These are phyloP conservation scores for Megalonaias nervosa DNA, from an alignment of 1,140 invertebrate genomes.

Conservation along the genomic window DNA sequence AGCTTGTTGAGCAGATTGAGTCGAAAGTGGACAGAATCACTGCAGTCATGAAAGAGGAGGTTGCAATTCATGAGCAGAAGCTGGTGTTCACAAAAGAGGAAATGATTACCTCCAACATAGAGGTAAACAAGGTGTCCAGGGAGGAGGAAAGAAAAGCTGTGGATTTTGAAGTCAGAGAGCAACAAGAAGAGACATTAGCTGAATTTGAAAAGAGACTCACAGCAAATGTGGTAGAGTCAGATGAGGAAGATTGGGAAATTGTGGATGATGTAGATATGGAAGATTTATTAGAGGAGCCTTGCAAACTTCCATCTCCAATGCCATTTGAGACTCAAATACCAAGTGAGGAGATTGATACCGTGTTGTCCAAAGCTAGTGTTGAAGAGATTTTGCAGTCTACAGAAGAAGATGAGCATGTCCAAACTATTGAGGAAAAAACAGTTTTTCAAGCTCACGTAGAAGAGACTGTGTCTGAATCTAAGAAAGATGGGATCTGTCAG, in stretches of 20 bases:
- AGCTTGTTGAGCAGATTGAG: conserved; percentile 51
- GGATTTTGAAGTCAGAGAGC: not conserved
- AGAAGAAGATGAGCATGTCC: conserved; percentile 5
- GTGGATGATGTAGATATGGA: conserved; percentile 12
- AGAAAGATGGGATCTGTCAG: not conserved
- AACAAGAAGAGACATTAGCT: conserved; percentile 9
- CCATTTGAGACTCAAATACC: not conserved
- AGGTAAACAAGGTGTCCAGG: not conserved
- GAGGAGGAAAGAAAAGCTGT: conserved; percentile 9
- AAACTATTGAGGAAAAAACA: not conserved
- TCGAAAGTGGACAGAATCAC: conserved; percentile 44
- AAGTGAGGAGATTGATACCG: too few relatives aligned
- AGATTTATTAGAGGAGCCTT: conserved; percentile 21
- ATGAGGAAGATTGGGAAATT: conserved; percentile 28
- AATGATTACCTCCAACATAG: not conserved
- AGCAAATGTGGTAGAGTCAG: conserved; percentile 1
- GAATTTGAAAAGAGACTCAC: conserved; percentile 6
- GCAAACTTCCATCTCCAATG: conserved; percentile 18
- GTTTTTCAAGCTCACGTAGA: too few relatives aligned
- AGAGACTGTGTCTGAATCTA: not conserved
- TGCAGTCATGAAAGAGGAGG: conserved; percentile 15
- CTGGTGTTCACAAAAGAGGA: not conserved
- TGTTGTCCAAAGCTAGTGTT: too few relatives aligned
- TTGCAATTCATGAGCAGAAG: not conserved
- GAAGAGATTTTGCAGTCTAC: conserved; percentile 10